Evolutionary conservation across 2,888 invertebrate genomes (phyloP).

Genomic region (Miltochrista miniata): DNA sequence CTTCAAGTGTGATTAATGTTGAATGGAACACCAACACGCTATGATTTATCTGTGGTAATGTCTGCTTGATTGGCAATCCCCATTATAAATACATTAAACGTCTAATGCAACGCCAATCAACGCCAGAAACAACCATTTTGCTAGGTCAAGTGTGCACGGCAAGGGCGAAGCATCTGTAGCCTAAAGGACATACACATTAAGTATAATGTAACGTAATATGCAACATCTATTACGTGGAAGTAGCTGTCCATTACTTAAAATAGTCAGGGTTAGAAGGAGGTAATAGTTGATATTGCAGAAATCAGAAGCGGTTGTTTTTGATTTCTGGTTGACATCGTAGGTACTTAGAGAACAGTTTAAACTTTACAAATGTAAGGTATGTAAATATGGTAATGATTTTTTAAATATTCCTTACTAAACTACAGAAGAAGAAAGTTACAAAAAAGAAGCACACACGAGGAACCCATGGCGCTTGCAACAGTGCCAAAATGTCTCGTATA

Average conservation of each 20-base stretch:
- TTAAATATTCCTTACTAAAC: no score
- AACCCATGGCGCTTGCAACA: no score
- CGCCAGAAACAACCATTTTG: conserved; percentile 24
- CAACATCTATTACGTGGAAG: conserved; percentile 1
- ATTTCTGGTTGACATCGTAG: no score
- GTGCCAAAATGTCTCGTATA: no score
- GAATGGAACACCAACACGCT: neutral
- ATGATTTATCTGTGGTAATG: conserved; percentile 7
- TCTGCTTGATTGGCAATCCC: conserved; percentile 15
- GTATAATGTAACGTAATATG: conserved; percentile 4
- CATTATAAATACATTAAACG: conserved; percentile 30
- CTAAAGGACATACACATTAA: conserved; percentile 14
- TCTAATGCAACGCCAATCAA: conserved; percentile 31
- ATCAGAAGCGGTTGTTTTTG: no score
- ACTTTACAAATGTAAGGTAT: no score
- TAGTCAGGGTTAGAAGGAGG: neutral
- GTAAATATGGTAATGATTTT: no score
- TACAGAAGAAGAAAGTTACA: no score
- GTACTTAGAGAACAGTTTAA: no score
- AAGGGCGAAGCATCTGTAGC: conserved; percentile 33
- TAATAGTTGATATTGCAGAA: neutral
- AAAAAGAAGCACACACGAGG: no score
- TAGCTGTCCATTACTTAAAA: neutral
- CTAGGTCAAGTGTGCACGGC: conserved; percentile 53
- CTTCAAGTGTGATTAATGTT: no score